Evolutionary conservation across 2,888 invertebrate genomes (phyloP), one percentile per base, ranked within the genome.

Genomic region (Noctua pronuba): DNA sequence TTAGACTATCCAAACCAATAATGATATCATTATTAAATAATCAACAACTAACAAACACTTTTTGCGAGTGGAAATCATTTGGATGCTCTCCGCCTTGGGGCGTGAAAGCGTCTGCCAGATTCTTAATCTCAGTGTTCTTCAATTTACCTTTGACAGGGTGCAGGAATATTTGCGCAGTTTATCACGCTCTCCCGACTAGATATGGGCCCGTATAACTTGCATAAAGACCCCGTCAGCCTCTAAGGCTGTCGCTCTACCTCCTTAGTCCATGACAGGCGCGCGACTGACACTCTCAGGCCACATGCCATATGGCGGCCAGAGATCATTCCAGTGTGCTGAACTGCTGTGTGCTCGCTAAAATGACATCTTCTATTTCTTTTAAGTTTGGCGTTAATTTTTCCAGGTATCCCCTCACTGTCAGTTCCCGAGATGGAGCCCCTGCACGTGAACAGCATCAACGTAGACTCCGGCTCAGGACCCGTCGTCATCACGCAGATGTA

Each of bases 401-500:
- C 93, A 98, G 98, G 98, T 62, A 96, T 97, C 67, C 95, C 97
- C 13, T 95, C 97, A 8, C 96, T 98, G 41, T 97, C 97, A 21
- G 97, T 98, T 80, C 96, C 97, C 0, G 93, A 95, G 0, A 90
- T 98, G 77, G 98, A 98, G 88, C 98, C 98, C 0, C 93, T 98
- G 11, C 92, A 93, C 35, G 97, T 98, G 60, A 94, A 97, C 62
- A 94, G 95, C 77, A 96, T 98, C 83, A 96, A 97, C 91, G 97
- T 97, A 64, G 97, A 97, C 24, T 96, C 97, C 31, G 97, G 97
- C 52, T 95, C 95, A 0, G 97, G 97, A 0, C 97, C 98, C 0
- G 98, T 98, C 18, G 97, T 97, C 88, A 96, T 98, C 70, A 95
- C 97, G 24, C 98, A 98, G 93, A 97, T 97, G 89, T 98, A 98